Evolutionary conservation across 2,888 invertebrate genomes (phyloP).

Genomic region (Dicycla oo): DNA sequence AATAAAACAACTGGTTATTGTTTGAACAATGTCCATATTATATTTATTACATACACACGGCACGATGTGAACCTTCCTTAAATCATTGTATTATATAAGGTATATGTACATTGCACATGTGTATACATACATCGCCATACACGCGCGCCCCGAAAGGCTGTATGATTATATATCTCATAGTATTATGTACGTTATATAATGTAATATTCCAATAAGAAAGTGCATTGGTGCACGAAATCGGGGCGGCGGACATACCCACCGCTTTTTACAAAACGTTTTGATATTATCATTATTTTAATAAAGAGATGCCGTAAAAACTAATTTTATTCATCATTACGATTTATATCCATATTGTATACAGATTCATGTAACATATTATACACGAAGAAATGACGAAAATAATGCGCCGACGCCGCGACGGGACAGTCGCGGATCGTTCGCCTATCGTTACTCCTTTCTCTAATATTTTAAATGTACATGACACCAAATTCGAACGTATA

Average conservation of each 20-base stretch:
- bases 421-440: slow-evolving; percentile 83
- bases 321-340: slow-evolving; percentile 89
- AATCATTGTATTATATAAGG: slow-evolving; percentile 93
- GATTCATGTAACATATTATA: slow-evolving; percentile 92
- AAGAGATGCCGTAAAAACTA: slow-evolving; percentile 91
- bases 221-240: slow-evolving; percentile 91
- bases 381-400: slow-evolving; percentile 91
- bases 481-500: slow-evolving; percentile 91
- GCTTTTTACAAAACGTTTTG: slow-evolving; percentile 90
- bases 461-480: slow-evolving; percentile 91
- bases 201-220: slow-evolving; percentile 91
- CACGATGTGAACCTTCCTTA: slow-evolving; percentile 97
- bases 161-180: slow-evolving; percentile 91
- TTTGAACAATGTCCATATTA: slow-evolving; percentile 97
- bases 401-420: slow-evolving; percentile 86
- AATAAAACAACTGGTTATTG: slow-evolving; percentile 91
- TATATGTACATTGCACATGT: slow-evolving; percentile 94
- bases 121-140: slow-evolving; percentile 93
- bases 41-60: slow-evolving; percentile 97
- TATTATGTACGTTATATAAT: slow-evolving; percentile 91
- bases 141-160: slow-evolving; percentile 92
- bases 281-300: slow-evolving; percentile 90
- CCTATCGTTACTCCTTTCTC: slow-evolving; percentile 89
- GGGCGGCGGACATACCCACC: slow-evolving; percentile 89
- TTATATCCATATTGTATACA: slow-evolving; percentile 91